Evolutionary conservation across 2,888 invertebrate genomes (phyloP).

Genomic region (Ormyrus rosae): DNA sequence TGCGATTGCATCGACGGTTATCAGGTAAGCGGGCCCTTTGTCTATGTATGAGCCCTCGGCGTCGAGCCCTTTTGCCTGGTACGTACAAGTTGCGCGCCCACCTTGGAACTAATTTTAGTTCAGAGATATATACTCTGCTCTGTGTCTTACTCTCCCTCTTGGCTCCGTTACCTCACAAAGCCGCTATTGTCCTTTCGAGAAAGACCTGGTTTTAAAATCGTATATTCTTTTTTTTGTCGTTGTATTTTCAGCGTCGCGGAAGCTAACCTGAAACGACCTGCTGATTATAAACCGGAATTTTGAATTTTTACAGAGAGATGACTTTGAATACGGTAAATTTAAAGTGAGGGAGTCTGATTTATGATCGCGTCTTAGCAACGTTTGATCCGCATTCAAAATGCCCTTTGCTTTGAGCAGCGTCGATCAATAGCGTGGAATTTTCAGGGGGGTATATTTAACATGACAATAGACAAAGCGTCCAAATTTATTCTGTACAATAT

Average conservation of each 20-base stretch:
- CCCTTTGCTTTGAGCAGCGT: background rate
- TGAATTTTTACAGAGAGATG: too few relatives aligned
- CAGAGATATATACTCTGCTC: too few relatives aligned
- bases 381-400: constrained; percentile 5
- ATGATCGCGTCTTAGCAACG: background rate
- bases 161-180: too few relatives aligned
- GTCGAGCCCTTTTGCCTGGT: too few relatives aligned
- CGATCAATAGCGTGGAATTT: constrained; percentile 19
- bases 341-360: background rate
- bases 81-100: too few relatives aligned
- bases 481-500: too few relatives aligned
- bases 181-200: too few relatives aligned
- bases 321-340: too few relatives aligned
- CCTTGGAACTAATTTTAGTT: too few relatives aligned
- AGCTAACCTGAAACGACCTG: background rate
- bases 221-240: background rate
- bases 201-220: background rate
- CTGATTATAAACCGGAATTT: background rate
- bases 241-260: too few relatives aligned
- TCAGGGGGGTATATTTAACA: background rate
- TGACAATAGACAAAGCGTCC: background rate
- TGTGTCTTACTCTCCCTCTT: too few relatives aligned
- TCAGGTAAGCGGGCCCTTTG: constrained; percentile 79
- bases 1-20: constrained; percentile 95
- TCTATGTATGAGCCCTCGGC: too few relatives aligned